Percentiles rank a stretch among this genome's conserved stretches.
phyloP scores from a whole-genome alignment of 2,888 invertebrate genomes.

The Odiellus spinosus region DNA sequence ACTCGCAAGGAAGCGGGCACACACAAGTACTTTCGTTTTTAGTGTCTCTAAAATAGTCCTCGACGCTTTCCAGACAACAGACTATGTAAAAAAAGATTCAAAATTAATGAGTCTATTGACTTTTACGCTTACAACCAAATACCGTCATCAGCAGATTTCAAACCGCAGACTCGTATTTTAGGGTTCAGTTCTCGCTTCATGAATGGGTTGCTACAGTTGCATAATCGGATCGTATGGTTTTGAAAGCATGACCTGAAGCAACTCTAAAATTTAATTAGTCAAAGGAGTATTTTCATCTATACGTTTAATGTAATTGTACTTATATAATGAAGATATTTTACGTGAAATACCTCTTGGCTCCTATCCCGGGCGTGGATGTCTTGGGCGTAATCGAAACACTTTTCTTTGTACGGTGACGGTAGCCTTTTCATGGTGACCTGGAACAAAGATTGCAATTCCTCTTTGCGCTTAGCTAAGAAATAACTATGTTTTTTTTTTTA shows the following conservation, averaged over 20 bases:
- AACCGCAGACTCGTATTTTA: no score
- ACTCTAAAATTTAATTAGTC: background rate
- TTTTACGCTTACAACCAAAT: no score
- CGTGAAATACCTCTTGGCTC: constrained; percentile 9
- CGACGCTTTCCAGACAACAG: constrained; percentile 9
- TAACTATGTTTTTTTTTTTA: no score
- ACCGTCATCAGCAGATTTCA: no score
- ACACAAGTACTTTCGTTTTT: constrained; percentile 4
- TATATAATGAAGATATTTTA: constrained; percentile 7
- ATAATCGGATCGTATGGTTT: constrained; percentile 4
- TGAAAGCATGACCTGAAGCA: constrained; percentile 7
- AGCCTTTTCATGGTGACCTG: constrained; percentile 6
- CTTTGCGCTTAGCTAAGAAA: no score
- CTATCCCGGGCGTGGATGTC: background rate
- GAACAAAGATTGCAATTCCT: background rate
- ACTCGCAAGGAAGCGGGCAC: constrained; percentile 13
- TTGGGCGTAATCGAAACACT: constrained; percentile 6
- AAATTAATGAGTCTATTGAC: no score
- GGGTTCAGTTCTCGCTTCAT: background rate
- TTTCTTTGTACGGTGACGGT: constrained; percentile 10
- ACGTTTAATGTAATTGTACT: background rate
- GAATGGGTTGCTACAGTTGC: constrained; percentile 10
- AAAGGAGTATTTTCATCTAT: background rate
- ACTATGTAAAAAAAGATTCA: constrained; percentile 7
- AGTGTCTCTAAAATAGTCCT: constrained; percentile 3